Evolutionary conservation across 2,113 vertebrate genomes (phyloP), one percentile per base, ranked within the genome.

Genomic region (Pseudolaguvia tuberculata): DNA sequence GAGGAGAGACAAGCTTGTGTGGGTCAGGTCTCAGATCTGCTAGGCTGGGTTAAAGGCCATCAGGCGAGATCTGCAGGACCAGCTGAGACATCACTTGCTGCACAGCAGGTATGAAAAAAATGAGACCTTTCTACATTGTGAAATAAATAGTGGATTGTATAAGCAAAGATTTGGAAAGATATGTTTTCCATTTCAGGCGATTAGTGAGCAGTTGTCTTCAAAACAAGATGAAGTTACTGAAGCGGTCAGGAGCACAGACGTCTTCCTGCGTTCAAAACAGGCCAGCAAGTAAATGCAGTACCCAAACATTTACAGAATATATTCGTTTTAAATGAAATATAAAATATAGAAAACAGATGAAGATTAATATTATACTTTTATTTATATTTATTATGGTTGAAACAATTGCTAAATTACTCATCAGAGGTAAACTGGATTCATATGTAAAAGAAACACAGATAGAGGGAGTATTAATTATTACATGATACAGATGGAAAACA

Each of bases 1-100:
- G 97, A 98, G 79, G 97, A 98, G 75, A 97, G 92, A 85, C 95
- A 95, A 81, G 94, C 95, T 74, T 88, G 93, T 0, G 88, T 96
- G 73, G 92, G 94, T 18, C 96, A 94, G 51, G 92, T 99, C 78
- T 95, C 97, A 69, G 93, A 95, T 4, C 92, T 99, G 25, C 87
- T 97, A 63, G 88, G 91, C 76, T 99, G 95, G 95, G 91, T 93
- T 39, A 89, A 91, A 84, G 88, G 91, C 35, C 86, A 96, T 63
- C 90, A 91, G 81, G 90, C 91, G 3, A 86, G 91, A 80, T 81
- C 14, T 25, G 88, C 86, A 20, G 83, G 87, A 2, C 89, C 89
- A 75, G 85, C 94, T 0, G 89, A 95, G 85, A 94, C 94, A 29
- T 95, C 95, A 47, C 93, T 98, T 73, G 90, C 89, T 0, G 93